Base-by-base conservation (phyloP, 2,888 invertebrate species). In the Aphodius granarius region DNA sequence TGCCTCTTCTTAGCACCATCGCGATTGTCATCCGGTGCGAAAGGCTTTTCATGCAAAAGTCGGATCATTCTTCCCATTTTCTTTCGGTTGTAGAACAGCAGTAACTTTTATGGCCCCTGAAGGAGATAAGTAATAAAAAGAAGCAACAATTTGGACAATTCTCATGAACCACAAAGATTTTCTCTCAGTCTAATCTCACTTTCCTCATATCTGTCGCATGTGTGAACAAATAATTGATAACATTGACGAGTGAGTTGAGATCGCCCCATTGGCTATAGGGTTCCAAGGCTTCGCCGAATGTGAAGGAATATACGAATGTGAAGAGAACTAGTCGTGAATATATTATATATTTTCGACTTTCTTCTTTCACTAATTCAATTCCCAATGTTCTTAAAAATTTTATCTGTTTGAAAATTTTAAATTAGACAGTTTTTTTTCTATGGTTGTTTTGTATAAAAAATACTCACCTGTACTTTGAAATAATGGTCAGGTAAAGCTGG, bases 21-120 rank as follows among this genome's bases (percentile, higher is more conserved):
- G 23, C 80, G 73, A 5, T 66, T 76, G 2, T 72, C 20, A 64
- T 79, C 75, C 0, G 80, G 79, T 19, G 72, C 75, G 22, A 77
- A 80, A 17, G 77, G 77, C 15, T 76, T 76, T 65, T 78, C 75
- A 21, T 80, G 80, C 1, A 80, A 43, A 0, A 74, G 73, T 19
- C 62, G 66, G 22, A 80, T 68, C 22, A 80, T 76, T n/a, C 75
- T 73, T 20, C 80, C 80, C 20, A 80, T 78, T 74, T 76, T 74
- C 22, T 80, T 79, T 0, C 80, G 78, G 21, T 79, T 80, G 20
- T 72, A 75, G 71, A 77, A 79, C 6, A 80, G 62, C 5, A 80
- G 74, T 72, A 16, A 79, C 70, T 75, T 80, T 79, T 63, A 79
- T 74, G n/a, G 76, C 66, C 13, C 80, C 80, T 80, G 23, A 74